phyloP scores from a whole-genome alignment of 2,888 invertebrate species.

The Podotricha telesiphe region DNA sequence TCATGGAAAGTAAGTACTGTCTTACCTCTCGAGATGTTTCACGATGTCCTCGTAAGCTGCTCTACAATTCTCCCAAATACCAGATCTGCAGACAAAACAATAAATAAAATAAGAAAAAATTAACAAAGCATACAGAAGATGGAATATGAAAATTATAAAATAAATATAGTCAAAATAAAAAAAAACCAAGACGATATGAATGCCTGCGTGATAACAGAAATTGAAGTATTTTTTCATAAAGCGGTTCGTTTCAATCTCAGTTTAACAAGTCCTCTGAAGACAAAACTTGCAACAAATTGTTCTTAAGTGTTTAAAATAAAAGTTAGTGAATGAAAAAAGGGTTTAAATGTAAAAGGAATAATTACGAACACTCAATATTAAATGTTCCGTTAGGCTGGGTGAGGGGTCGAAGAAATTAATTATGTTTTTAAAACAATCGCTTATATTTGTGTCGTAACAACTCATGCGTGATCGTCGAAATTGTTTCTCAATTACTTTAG shows the following conservation, averaged over 20 bases:
- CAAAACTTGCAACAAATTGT: constrained; percentile 62
- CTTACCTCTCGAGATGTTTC: constrained; percentile 96
- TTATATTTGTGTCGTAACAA: constrained; percentile 77
- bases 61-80: constrained; percentile 97
- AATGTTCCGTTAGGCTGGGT: constrained; percentile 78
- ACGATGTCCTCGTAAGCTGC: constrained; percentile 97
- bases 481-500: constrained; percentile 81
- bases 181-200: constrained; percentile 46
- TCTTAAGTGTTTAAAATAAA: constrained; percentile 68
- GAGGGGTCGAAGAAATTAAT: constrained; percentile 81
- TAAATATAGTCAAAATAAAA: constrained; percentile 52
- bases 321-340: constrained; percentile 72
- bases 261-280: constrained; percentile 52
- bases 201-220: constrained; percentile 47
- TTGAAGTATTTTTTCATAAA: constrained; percentile 49
- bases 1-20: constrained; percentile 48
- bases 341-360: constrained; percentile 77
- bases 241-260: constrained; percentile 44
- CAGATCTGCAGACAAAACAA: constrained; percentile 87
- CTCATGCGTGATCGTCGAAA: constrained; percentile 80
- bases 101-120: constrained; percentile 69
- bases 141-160: constrained; percentile 52
- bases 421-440: constrained; percentile 83
- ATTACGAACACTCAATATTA: constrained; percentile 83
- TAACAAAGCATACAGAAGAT: constrained; percentile 57